Evolutionary conservation across 2,113 vertebrate species (phyloP), one percentile per base, ranked within the genome.

Genomic region (Poicephalus gulielmi): DNA sequence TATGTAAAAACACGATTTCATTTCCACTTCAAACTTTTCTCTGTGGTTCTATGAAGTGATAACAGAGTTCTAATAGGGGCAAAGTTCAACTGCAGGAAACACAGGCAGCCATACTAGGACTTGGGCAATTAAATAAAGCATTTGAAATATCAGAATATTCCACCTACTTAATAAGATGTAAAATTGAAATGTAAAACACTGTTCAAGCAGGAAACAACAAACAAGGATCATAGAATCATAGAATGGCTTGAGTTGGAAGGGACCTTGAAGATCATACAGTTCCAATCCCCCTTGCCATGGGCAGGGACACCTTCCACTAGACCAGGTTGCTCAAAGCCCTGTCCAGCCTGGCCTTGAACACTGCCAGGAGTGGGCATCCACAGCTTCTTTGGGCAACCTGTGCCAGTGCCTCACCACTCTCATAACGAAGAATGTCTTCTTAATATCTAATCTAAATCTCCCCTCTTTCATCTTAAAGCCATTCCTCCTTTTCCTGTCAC

Each of bases 21-120:
- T 90, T 90, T 92, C 59, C 68, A 90, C 23, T 74, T 93, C 68
- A 67, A 53, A 49, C 44, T 83, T 75, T 90, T 90, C 63, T 70
- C 3, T 77, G 59, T 46, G 22, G 19, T 83, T 94, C 47, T 60
- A 5, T 43, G 44, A 71, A 60, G 33, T 75, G 13, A 30, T 76
- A 89, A 46, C 23, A 64, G 13, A 79, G 57, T n/a, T 77, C 28
- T 80, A 53, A 43, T 62, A 90, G 74, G 44, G 90, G 25, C 37
- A 96, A 55, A 86, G 79, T 94, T 93, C 88, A 95, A 57, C 31
- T 80, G 39, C 41, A 86, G 75, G 53, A 86, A 63, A n/a, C 17
- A 80, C 41, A 90, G 17, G 24, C 41, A 86, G 25, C 17, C 31
- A 59, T 77, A 16, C 52, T 60, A 64, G 5, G 2, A 66, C 88